Base-by-base conservation (phyloP, 1,140 invertebrate genomes). In the Mamestra configurata region DNA sequence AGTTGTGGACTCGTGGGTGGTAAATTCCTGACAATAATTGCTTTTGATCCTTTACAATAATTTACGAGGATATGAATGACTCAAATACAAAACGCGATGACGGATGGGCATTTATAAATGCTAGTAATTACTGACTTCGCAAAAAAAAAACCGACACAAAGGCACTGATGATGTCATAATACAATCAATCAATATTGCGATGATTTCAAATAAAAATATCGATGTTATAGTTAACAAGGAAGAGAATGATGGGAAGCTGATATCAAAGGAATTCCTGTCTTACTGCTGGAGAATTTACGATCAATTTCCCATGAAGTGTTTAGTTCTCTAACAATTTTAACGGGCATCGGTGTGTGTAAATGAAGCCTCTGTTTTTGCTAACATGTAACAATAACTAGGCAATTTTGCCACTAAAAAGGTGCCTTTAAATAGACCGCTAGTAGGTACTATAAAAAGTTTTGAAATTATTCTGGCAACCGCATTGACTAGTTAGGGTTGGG, bases 391-490 rank as follows among this genome's bases (percentile, higher is more conserved):
- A 84, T 77, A 84, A 81, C 77, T 68, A 49, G 66, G 61, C 81
- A 80, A 72, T 82, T 83, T 84, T 79, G 51, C 66, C 53, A 79
- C 77, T 61, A 80, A 83, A 83, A 81, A 86, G 72, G 81, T 75
- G 73, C 61, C 49, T 85, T 51, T 81, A 86, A 86, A 82, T 73
- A 82, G 81, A 88, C 87, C 82, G 87, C 85, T 87, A 83, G 72
- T 81, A n/a, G n/a, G n/a, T n/a, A 77, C 35, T 37, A 53, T 51
- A 87, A 86, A 86, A 85, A 83, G 81, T 84, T 83, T 80, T 51
- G 79, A 59, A 85, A 85, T 79, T 22, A 70, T 82, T 79, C 46
- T 79, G 70, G 15, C 22, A 80, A 72, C 35, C 24, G 51, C 51
- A 77, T 61, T 51, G 24, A 75, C n/a, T 51, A 4, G 15, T 53